These are phyloP conservation scores for Beaufortia kweichowensis DNA, from an alignment of 2,113 vertebrate genomes.

Conservation along the genomic window DNA sequence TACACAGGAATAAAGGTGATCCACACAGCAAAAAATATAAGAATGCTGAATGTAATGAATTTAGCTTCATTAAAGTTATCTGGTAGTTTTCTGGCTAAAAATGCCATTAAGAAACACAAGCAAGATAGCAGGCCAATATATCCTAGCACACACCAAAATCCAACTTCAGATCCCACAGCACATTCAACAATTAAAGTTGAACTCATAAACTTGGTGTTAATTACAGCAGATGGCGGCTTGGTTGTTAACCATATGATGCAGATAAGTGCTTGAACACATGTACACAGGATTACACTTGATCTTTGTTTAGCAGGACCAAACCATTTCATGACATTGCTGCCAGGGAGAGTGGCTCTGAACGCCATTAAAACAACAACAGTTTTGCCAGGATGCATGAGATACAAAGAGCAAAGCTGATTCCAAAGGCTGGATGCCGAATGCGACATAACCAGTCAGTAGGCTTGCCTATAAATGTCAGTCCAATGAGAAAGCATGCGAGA, in stretches of 20 bases:
- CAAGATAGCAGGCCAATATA: slow-evolving; percentile 62
- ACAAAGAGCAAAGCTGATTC: slow-evolving; percentile 65
- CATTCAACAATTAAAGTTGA: slow-evolving; percentile 62
- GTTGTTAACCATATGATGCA: slow-evolving; percentile 68
- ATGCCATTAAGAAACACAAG: slow-evolving; percentile 62
- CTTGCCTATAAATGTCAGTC: slow-evolving; percentile 63
- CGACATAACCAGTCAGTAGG: slow-evolving; percentile 64
- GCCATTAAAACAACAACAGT: slow-evolving; percentile 66
- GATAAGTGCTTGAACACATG: slow-evolving; percentile 68
- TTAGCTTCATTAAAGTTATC: slow-evolving; percentile 67
- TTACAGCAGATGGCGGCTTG: slow-evolving; percentile 64
- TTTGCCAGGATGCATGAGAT: slow-evolving; percentile 66
- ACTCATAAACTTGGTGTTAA: slow-evolving; percentile 62
- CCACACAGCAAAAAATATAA: slow-evolving; percentile 67
- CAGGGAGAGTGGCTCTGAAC: slow-evolving; percentile 62
- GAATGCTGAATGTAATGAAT: slow-evolving; percentile 68
- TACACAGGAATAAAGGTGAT: slow-evolving; percentile 65
- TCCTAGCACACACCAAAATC: slow-evolving; percentile 64
- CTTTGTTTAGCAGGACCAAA: slow-evolving; percentile 62
- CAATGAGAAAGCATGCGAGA: slow-evolving; percentile 62
- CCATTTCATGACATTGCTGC: slow-evolving; percentile 62
- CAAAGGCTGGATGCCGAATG: slow-evolving; percentile 64
- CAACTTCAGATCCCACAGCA: slow-evolving; percentile 58
- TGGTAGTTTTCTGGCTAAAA: slow-evolving; percentile 63
- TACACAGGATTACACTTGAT: slow-evolving; percentile 63